Conservation (phyloP, 2,113 vertebrate species). For the Protomyctophum bolini region DNA sequence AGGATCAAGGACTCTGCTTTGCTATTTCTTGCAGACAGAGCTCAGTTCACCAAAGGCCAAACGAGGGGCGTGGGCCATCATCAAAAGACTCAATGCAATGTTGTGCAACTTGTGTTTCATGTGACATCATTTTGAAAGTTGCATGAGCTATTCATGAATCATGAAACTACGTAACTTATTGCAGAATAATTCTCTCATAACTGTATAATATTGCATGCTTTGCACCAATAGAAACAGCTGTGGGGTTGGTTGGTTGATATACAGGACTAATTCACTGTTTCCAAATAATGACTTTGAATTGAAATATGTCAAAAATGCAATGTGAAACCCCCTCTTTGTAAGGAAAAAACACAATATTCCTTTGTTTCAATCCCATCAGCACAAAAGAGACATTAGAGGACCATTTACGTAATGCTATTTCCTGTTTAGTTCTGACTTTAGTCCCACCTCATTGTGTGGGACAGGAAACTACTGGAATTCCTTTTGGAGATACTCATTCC, state of each 20-base stretch:
- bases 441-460: conserved; percentile 45
- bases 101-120: conserved; percentile 17
- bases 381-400: conserved; percentile 19
- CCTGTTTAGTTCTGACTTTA: conserved; percentile 56
- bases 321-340: neutral
- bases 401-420: conserved; percentile 45
- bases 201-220: neutral
- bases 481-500: conserved; percentile 47
- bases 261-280: neutral
- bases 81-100: conserved; percentile 6
- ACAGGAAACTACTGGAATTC: conserved; percentile 62
- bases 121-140: conserved; percentile 8
- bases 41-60: conserved; percentile 26
- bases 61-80: neutral
- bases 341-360: neutral
- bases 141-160: neutral
- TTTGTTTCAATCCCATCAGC: conserved; percentile 3
- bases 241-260: too few relatives aligned
- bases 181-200: neutral
- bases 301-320: neutral
- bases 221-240: neutral
- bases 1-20: conserved; percentile 55
- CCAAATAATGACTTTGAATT: neutral
- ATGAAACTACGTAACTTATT: conserved; percentile 2
- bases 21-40: conserved; percentile 31